Percentiles rank a stretch among this genome's conserved stretches.
phyloP scores from a whole-genome alignment of 2,888 invertebrate genomes.

The Ophion costatus region DNA sequence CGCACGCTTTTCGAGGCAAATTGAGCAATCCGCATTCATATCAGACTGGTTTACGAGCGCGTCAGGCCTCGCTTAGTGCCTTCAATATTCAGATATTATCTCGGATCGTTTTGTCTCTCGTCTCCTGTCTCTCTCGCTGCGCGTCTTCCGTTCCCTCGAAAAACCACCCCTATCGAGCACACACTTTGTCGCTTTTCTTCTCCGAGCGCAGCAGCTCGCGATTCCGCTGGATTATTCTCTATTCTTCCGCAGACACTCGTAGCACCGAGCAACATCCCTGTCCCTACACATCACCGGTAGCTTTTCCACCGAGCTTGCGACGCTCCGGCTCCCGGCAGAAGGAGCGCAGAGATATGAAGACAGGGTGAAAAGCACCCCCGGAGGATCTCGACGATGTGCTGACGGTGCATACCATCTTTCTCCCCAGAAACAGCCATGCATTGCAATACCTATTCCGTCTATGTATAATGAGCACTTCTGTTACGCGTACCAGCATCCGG shows the following conservation, averaged over 20 bases:
- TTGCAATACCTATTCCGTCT: not conserved
- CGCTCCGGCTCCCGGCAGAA: conserved; percentile 27
- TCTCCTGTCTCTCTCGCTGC: conserved; percentile 39
- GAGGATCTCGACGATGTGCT: conserved; percentile 72
- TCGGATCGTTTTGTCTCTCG: conserved; percentile 68
- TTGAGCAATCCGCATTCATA: conserved; percentile 76
- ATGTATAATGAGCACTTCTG: not conserved
- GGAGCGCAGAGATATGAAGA: conserved; percentile 29
- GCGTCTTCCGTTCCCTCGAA: conserved; percentile 14
- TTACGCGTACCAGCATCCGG: not conserved
- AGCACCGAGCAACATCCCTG: not conserved
- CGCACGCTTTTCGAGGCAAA: conserved; percentile 61
- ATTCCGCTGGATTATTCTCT: conserved; percentile 61
- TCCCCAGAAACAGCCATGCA: conserved; percentile 29
- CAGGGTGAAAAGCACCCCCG: conserved; percentile 35
- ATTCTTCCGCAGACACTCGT: conserved; percentile 67
- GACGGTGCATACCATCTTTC: conserved; percentile 68
- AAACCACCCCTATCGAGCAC: conserved; percentile 35
- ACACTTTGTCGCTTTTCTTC: conserved; percentile 35
- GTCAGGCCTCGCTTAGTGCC: conserved; percentile 76
- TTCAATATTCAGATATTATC: conserved; percentile 81
- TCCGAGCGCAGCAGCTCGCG: conserved; percentile 27
- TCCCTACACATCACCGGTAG: conserved; percentile 11
- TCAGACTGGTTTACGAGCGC: conserved; percentile 77
- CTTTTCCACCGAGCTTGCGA: conserved; percentile 24